These are phyloP conservation scores for Ormyrus rosae DNA, from an alignment of 2,888 invertebrate genomes.

Conservation along the genomic window DNA sequence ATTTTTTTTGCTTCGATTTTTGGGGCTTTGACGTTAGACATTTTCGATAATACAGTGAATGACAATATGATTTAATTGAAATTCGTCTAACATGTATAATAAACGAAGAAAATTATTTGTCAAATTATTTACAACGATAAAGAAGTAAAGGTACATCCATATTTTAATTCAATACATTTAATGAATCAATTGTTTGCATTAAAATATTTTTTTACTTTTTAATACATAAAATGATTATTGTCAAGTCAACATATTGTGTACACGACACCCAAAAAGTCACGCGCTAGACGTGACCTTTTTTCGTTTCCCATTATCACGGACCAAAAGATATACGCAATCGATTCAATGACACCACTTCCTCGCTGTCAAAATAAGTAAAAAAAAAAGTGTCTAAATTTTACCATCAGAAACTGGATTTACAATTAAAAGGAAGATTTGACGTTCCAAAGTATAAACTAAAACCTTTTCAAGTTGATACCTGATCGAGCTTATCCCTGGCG, in stretches of 20 bases:
- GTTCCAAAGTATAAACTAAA: neutral
- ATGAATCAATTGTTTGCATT: neutral
- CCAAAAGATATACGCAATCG: slow-evolving; percentile 14
- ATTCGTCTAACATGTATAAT: neutral
- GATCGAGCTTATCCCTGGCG: slow-evolving; percentile 65
- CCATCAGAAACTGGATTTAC: neutral
- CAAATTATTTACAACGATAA: neutral
- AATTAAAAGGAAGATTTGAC: neutral
- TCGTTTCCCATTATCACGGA: neutral
- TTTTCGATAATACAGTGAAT: neutral
- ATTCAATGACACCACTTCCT: neutral
- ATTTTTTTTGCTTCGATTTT: neutral
- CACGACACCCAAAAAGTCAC: too few species aligned
- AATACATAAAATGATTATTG: neutral
- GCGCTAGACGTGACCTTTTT: too few species aligned
- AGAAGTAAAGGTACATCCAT: too few species aligned
- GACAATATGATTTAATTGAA: neutral
- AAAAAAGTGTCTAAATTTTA: neutral
- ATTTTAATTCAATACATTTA: neutral
- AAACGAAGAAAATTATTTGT: slow-evolving; percentile 6
- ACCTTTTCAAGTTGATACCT: slow-evolving; percentile 57
- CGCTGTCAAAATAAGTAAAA: neutral
- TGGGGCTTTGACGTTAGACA: neutral
- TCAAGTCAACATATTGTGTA: too few species aligned
- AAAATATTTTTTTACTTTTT: neutral